phyloP scores from a whole-genome alignment of 2,113 vertebrate genomes.

The Lontra canadensis region DNA sequence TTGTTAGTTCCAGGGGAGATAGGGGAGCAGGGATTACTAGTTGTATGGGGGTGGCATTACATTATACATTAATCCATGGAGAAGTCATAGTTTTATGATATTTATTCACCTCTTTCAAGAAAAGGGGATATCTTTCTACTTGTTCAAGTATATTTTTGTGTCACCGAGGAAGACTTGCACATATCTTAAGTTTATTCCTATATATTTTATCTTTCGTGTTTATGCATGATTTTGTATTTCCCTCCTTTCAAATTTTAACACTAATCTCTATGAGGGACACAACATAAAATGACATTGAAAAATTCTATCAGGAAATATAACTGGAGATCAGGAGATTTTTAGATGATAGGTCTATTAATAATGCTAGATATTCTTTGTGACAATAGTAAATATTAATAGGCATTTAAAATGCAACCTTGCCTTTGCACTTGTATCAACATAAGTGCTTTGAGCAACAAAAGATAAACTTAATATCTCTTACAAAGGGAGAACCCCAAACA shows the following conservation, averaged over 20 bases:
- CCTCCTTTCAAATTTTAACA: not conserved
- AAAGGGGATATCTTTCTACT: not conserved
- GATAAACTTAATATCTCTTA: not conserved
- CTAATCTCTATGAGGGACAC: not conserved
- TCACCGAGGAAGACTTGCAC: not conserved
- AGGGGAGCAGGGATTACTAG: not conserved
- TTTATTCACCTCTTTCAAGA: not conserved
- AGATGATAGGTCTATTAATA: not conserved
- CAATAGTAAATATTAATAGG: constrained; percentile 30
- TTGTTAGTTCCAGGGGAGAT: not conserved
- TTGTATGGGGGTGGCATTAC: not conserved
- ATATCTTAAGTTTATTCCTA: not conserved
- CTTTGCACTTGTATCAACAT: not conserved
- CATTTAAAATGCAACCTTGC: constrained; percentile 7
- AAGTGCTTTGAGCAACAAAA: not conserved
- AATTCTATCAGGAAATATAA: not conserved
- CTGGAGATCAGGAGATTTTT: constrained; percentile 4
- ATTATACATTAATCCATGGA: not conserved
- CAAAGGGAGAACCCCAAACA: not conserved
- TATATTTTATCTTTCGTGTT: not conserved
- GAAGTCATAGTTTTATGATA: not conserved
- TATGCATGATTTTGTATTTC: not conserved
- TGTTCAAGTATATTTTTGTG: not conserved
- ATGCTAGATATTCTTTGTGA: not conserved
- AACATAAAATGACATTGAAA: not conserved